Conservation (phyloP, 2,888 invertebrate species). For the Cylloceria caligata region DNA sequence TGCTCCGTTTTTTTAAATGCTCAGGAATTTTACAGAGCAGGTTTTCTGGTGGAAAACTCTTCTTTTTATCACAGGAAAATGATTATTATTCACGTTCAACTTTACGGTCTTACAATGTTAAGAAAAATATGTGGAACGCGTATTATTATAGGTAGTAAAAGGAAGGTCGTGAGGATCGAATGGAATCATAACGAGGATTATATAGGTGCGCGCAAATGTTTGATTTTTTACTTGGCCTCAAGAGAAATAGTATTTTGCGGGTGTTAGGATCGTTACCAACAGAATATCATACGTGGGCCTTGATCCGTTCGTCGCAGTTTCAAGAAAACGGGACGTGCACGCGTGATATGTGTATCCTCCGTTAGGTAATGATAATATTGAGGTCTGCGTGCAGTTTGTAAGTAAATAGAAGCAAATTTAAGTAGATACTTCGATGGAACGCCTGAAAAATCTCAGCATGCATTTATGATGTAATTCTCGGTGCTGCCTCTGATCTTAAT, state of each 20-base stretch:
- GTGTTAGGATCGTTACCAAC: neutral
- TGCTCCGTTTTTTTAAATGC: constrained; percentile 8
- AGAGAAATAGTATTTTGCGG: constrained; percentile 14
- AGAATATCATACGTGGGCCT: neutral
- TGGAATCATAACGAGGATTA: constrained; percentile 34
- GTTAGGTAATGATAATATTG: neutral
- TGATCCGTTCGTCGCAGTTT: neutral
- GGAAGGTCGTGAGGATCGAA: constrained; percentile 26
- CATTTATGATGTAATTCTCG: constrained; percentile 67
- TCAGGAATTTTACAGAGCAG: constrained; percentile 15
- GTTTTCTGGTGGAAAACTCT: constrained; percentile 33
- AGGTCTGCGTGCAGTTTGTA: constrained; percentile 37
- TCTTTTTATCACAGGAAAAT: constrained; percentile 26
- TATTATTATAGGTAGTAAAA: constrained; percentile 58
- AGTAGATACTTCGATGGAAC: constrained; percentile 63
- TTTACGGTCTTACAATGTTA: constrained; percentile 61
- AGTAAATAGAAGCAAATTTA: constrained; percentile 57
- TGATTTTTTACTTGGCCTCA: constrained; percentile 24
- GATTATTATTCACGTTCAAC: constrained; percentile 54
- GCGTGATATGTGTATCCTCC: constrained; percentile 52
- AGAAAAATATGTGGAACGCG: constrained; percentile 51
- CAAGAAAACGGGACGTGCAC: neutral
- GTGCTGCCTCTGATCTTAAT: constrained; percentile 23
- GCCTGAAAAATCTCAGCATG: constrained; percentile 43
- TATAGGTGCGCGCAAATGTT: constrained; percentile 16